Base-by-base conservation (phyloP, 2,797 vertebrate species). In the Sebastes minor region DNA sequence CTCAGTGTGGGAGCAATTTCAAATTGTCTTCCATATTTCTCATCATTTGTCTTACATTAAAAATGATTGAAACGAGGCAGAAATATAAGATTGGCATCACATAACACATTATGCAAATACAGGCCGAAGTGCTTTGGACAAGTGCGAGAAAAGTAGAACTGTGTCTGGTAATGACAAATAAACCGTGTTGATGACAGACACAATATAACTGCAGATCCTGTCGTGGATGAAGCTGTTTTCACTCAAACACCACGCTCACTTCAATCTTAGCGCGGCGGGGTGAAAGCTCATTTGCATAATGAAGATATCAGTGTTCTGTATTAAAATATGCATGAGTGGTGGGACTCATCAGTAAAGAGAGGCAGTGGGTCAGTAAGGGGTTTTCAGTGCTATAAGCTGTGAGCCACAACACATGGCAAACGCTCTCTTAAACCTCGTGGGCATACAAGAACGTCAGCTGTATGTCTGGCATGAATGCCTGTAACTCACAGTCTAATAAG, bases 321-420 rank as follows among this genome's bases (percentile, higher is more conserved):
- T 69, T 94, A 53, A 94, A 93, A 73, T 93, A 93, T 94, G 91
- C 87, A 95, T 91, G 81, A 89, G 86, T 78, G 63, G 78, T 71
- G 85, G 80, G 71, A 68, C 86, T 91, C 86, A 85, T 89, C 82
- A 79, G 87, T 55, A 38, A 84, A 80, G 74, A 88, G 84, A 76
- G 8, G n/a, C 30, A 55, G 30, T 71, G 74, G 86, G 70, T 89
- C 84, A 84, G 67, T 71, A 38, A 32, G 14, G 14, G 14, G 71
- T 73, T 88, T 69, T 87, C 69, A 85, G 78, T 69, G 72, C n/a
- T 55, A 12, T 35, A 12, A 63, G 52, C 74, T 81, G 69, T 49
- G 49, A 85, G 69, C 32, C 46, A 67, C 57, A 72, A 61, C 72
- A 88, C 81, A 80, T 84, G 84, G 76, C 71, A 67, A 87, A 83